Base-by-base conservation (phyloP, 2,797 vertebrate genomes). In the Momotus momota region DNA sequence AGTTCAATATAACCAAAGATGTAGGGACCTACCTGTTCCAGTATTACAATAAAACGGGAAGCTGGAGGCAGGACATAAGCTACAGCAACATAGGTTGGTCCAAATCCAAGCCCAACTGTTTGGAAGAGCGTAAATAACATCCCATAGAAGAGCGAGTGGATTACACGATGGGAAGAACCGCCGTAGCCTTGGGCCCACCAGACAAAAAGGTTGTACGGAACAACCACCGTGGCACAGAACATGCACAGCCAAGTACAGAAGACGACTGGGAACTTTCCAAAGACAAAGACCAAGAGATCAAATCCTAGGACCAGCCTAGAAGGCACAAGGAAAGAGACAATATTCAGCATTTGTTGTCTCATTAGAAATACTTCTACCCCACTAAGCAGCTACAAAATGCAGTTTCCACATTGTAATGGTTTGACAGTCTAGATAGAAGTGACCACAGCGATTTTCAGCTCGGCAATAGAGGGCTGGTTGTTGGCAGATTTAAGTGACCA, bases 301-400 rank as follows among this genome's bases (percentile, higher is more conserved):
- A 99, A 99, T 93, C 99, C 99, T 71, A 99, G 94, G 92, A 99
- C 99, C 95, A 99, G 96, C 95, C 99, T 99, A 96, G 62, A 93
- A 93, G 35, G 62, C 31, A 89, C 49, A 93, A 90, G 72, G 82
- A 92, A 69, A 91, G 18, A 86, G 49, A 86, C 19, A 52, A 46
- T 40, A 70, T 49, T 93, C 29, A 91, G 51, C 0, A 1, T 54
- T 25, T 16, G 8, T 6, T 58, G 17, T 77, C 81, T 64, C 55
- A 67, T 49, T 17, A 81, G 14, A 81, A 88, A 49, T 33, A 46
- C 11, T 77, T 82, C 25, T 54, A 7, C 6, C 69, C 18, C 27
- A 45, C 14, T 61, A 60, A 84, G 27, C 10, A 13, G 29, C 52
- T 64, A 83, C 21, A 54, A 66, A 80, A 71, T 9, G 18, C n/a